Percentiles rank a stretch among this genome's conserved stretches.
These are phyloP conservation scores for Pseudomyrmex concolor DNA, from an alignment of 1,140 invertebrate genomes.

Conservation along the genomic window DNA sequence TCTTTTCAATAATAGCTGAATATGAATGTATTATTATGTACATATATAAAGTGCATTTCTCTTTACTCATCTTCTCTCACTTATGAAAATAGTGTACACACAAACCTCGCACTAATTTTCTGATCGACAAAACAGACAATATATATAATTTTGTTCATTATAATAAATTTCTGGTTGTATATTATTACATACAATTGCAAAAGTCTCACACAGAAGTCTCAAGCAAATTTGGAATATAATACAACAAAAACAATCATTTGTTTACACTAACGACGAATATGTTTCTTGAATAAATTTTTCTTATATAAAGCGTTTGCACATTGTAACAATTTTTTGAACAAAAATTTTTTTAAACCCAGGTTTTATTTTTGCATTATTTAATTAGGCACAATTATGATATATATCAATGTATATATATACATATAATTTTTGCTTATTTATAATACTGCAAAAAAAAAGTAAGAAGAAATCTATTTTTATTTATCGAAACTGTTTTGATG, in stretches of 20 bases:
- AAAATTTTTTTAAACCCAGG: background rate
- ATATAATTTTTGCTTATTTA: no score
- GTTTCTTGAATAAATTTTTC: conserved; percentile 29
- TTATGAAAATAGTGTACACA: conserved; percentile 3
- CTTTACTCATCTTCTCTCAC: background rate
- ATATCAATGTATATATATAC: no score
- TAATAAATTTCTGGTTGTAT: background rate
- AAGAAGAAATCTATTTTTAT: no score
- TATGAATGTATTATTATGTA: background rate
- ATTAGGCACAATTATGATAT: no score
- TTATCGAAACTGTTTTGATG: no score
- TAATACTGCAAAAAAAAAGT: no score
- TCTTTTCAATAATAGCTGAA: background rate
- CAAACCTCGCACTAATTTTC: background rate
- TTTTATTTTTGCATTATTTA: no score
- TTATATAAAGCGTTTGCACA: background rate
- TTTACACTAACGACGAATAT: background rate
- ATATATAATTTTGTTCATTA: background rate
- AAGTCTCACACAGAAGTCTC: background rate
- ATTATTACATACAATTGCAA: background rate
- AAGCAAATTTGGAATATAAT: background rate
- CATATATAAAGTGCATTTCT: background rate
- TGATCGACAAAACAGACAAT: conserved; percentile 11
- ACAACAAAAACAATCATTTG: conserved; percentile 13
- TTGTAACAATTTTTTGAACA: background rate